Base-by-base conservation (phyloP, 2,113 vertebrate genomes). In the Salvelinus fontinalis region DNA sequence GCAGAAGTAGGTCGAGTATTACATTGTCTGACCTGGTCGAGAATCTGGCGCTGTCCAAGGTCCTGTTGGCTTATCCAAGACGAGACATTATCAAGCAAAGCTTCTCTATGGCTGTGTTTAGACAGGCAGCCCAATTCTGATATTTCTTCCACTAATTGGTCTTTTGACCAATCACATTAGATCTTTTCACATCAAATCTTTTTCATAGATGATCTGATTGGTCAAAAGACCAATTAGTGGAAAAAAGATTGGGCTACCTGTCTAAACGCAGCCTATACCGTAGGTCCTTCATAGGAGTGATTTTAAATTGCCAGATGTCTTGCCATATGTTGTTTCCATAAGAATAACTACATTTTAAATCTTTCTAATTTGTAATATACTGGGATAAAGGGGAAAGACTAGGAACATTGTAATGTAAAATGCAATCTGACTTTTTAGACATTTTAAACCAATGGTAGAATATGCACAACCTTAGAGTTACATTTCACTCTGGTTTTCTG, bases 371-470 rank as follows among this genome's bases (percentile, higher is more conserved):
- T 13, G 51, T 57, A 57, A 57, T 18, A 57, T 16, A 57, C 12
- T 60, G n/a, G 16, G 59, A 20, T 60, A n/a, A 60, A n/a, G 16
- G 59, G 59, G n/a, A n/a, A 22, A 60, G 59, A 60, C 59, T 18
- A 8, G n/a, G 16, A 8, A 51, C 14, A 60, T 8, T 60, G 59
- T 14, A n/a, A n/a, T 60, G 59, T 60, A 60, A 22, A 22, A n/a
- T 11, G 65, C 13, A 67, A 24, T 79, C 62, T 82, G 78, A 79
- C 66, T 74, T 77, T 75, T 24, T 68, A 77, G 75, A 8, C 7
- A 60, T 66, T 8, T 81, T 71, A 64, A 51, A 18, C 44, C 31
- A 29, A 39, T 75, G 68, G 22, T 18, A 60, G n/a, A n/a, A 14
- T n/a, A 60, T 22, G 59, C 59, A n/a, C 18, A 60, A 22, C 5